Conservation (phyloP, 2,888 invertebrate species). For the Linyphia triangularis region DNA sequence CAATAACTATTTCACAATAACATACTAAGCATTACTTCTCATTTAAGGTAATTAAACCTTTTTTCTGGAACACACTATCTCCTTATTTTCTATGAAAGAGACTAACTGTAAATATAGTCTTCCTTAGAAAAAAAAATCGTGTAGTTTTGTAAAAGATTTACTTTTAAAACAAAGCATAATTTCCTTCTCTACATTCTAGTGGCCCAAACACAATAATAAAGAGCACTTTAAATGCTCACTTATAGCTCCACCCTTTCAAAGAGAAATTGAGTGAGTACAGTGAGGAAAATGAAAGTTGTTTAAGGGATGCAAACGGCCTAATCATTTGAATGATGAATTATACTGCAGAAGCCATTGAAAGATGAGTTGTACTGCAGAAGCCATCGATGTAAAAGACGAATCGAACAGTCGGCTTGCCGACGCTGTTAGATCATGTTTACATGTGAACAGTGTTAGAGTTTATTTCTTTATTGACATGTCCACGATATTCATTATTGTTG, state of each 20-base stretch:
- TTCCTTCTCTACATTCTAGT: constrained; percentile 34
- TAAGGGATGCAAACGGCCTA: neutral
- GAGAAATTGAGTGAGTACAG: constrained; percentile 26
- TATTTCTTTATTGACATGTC: constrained; percentile 74
- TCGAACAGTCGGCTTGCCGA: constrained; percentile 49
- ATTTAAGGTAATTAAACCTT: neutral
- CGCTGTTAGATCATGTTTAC: constrained; percentile 72
- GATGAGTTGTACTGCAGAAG: neutral
- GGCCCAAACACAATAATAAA: constrained; percentile 11
- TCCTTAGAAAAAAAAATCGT: constrained; percentile 16
- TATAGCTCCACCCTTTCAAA: constrained; percentile 30
- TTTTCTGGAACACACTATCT: neutral
- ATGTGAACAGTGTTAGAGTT: constrained; percentile 74
- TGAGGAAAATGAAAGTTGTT: neutral
- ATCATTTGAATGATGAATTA: constrained; percentile 1
- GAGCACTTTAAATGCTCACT: neutral
- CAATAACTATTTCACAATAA: too few species aligned
- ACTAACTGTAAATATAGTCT: constrained; percentile 30
- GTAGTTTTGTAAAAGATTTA: constrained; percentile 50
- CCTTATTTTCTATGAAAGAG: constrained; percentile 20
- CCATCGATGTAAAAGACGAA: constrained; percentile 51
- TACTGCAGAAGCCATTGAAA: constrained; percentile 15
- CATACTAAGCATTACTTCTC: neutral
- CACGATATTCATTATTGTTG: constrained; percentile 73
- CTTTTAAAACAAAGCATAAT: constrained; percentile 13